Conservation (phyloP, 2,888 invertebrate genomes). For the Nudaria mundana region DNA sequence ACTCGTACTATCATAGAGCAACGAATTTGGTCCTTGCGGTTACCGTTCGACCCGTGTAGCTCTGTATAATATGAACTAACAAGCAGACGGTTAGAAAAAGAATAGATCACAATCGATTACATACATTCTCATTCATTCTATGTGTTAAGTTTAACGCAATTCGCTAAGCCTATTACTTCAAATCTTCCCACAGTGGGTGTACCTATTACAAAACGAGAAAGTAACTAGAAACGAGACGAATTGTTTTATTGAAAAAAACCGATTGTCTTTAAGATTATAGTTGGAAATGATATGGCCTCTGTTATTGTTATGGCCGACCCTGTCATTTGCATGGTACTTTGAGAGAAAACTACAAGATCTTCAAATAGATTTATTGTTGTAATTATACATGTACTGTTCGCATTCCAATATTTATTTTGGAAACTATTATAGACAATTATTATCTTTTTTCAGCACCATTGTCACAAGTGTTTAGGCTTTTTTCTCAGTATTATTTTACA, state of each 20-base stretch:
- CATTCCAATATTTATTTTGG: no score
- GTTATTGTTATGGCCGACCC: not conserved
- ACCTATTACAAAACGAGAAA: constrained; percentile 8
- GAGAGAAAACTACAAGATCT: not conserved
- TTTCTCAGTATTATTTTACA: no score
- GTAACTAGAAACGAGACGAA: constrained; percentile 2
- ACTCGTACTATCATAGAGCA: no score
- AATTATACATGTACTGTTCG: not conserved
- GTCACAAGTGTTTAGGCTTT: no score
- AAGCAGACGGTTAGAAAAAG: no score
- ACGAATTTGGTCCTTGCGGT: no score
- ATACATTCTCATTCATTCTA: no score
- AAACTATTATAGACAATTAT: not conserved
- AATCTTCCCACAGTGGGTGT: constrained; percentile 7
- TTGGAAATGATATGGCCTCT: not conserved
- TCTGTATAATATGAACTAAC: no score
- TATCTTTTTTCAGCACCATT: no score
- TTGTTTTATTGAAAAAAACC: constrained; percentile 1
- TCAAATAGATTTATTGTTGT: not conserved
- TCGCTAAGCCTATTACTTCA: not conserved
- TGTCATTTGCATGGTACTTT: not conserved
- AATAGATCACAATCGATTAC: no score
- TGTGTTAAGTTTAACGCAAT: not conserved
- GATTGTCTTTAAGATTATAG: not conserved
- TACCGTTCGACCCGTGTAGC: no score